A percentile compares a stretch with the other conserved stretches of the same genome.
phyloP scores from a whole-genome alignment of 2,797 vertebrate genomes.

The Enteromius treurensis region DNA sequence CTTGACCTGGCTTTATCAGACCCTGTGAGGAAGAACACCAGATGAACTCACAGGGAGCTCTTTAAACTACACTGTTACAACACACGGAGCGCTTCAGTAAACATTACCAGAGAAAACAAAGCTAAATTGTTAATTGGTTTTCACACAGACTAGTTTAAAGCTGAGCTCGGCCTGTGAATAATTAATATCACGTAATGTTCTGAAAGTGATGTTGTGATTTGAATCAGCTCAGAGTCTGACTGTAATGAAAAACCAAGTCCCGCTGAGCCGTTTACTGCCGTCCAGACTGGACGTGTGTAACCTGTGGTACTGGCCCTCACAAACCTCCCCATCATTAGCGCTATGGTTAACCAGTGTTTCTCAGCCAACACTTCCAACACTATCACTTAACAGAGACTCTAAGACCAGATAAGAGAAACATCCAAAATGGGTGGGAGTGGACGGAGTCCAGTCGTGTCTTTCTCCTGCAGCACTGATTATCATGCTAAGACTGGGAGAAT shows the following conservation, averaged over 20 bases:
- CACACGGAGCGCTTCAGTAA: constrained; percentile 52
- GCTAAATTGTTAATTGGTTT: constrained; percentile 40
- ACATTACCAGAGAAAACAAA: constrained; percentile 43
- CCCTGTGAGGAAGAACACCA: constrained; percentile 55
- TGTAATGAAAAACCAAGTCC: neutral
- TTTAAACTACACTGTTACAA: constrained; percentile 56
- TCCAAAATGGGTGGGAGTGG: too few species aligned
- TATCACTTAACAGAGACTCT: neutral
- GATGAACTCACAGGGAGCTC: constrained; percentile 65
- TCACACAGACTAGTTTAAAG: constrained; percentile 28
- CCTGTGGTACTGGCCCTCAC: neutral
- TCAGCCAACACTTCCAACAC: neutral
- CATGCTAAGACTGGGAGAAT: neutral
- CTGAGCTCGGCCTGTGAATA: constrained; percentile 17
- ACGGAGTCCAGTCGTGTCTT: neutral
- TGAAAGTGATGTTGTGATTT: constrained; percentile 9
- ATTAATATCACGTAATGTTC: constrained; percentile 37
- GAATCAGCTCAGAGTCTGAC: neutral
- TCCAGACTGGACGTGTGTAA: neutral
- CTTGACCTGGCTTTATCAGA: neutral
- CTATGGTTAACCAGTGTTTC: neutral
- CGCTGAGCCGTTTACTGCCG: neutral
- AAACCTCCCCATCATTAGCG: neutral
- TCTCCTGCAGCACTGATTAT: neutral
- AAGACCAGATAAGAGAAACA: neutral